These are phyloP conservation scores for Pachypanchax playfairii DNA, from an alignment of 2,113 vertebrate species.

Conservation along the genomic window DNA sequence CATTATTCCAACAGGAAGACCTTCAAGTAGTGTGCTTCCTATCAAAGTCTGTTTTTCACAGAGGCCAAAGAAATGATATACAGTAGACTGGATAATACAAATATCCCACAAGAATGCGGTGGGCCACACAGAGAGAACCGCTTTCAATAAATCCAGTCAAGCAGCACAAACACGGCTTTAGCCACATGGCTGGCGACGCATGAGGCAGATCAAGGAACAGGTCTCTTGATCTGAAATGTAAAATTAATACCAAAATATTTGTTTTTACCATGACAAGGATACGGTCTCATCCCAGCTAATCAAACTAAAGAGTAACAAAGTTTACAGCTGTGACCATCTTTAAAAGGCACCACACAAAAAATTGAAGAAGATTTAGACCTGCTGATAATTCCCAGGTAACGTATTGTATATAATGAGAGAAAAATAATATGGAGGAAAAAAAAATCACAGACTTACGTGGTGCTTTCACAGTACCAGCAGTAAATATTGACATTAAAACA, in stretches of 20 bases:
- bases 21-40: slow-evolving; percentile 15
- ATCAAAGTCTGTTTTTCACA: not conserved
- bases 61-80: slow-evolving; percentile 21
- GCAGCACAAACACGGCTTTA: slow-evolving; percentile 63
- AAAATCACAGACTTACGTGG: slow-evolving; percentile 2
- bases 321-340: slow-evolving; percentile 23
- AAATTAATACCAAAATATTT: slow-evolving; percentile 55
- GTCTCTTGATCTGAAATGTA: slow-evolving; percentile 48
- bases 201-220: slow-evolving; percentile 42
- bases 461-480: not conserved
- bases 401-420: too few relatives aligned
- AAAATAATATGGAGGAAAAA: not conserved
- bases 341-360: not conserved
- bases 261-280: slow-evolving; percentile 47
- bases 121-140: slow-evolving; percentile 62
- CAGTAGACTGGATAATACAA: slow-evolving; percentile 27
- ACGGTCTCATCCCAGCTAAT: slow-evolving; percentile 44
- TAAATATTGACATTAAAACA: slow-evolving; percentile 40
- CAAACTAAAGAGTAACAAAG: not conserved
- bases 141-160: slow-evolving; percentile 67
- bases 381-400: not conserved
- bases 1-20: slow-evolving; percentile 1
- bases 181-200: slow-evolving; percentile 41
- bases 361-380: slow-evolving; percentile 17
- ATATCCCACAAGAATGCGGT: slow-evolving; percentile 18